phyloP scores from a whole-genome alignment of 2,888 invertebrate species.

The Tinea pellionella region DNA sequence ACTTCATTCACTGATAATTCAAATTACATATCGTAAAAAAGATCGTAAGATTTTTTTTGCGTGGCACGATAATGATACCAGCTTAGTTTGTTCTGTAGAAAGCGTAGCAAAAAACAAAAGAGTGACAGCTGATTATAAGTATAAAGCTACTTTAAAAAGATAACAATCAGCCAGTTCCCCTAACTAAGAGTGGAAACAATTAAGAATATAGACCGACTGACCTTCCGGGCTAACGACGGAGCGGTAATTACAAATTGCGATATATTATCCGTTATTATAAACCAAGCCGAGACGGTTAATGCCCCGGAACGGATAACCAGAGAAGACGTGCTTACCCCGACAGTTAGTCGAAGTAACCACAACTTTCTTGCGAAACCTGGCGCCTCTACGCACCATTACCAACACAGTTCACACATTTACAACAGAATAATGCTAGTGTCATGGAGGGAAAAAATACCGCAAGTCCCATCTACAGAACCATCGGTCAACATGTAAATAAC shows the following conservation, averaged over 20 bases:
- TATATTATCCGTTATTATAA: slow-evolving; percentile 21
- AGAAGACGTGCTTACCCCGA: slow-evolving; percentile 4
- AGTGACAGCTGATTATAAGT: slow-evolving; percentile 7
- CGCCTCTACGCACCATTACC: slow-evolving; percentile 24
- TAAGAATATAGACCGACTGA: slow-evolving; percentile 12
- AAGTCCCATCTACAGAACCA: not conserved
- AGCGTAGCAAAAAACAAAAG: not conserved
- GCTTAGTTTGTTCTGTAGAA: not conserved
- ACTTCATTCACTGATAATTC: too few relatives aligned
- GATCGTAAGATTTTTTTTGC: too few relatives aligned
- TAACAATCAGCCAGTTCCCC: slow-evolving; percentile 12
- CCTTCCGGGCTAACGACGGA: slow-evolving; percentile 16
- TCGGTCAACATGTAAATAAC: slow-evolving; percentile 2
- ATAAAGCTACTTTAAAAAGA: not conserved
- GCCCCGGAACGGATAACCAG: slow-evolving; percentile 20
- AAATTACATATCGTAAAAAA: too few relatives aligned
- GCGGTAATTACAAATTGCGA: slow-evolving; percentile 22
- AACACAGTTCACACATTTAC: slow-evolving; percentile 15
- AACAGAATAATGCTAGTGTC: slow-evolving; percentile 11
- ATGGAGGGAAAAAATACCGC: not conserved
- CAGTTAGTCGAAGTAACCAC: slow-evolving; percentile 13
- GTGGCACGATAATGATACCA: not conserved
- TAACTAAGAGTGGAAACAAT: slow-evolving; percentile 8
- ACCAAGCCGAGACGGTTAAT: slow-evolving; percentile 18
- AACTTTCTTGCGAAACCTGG: slow-evolving; percentile 17